Evolutionary conservation across 2,113 vertebrate species (phyloP).

Genomic region (Solenodon paradoxus): DNA sequence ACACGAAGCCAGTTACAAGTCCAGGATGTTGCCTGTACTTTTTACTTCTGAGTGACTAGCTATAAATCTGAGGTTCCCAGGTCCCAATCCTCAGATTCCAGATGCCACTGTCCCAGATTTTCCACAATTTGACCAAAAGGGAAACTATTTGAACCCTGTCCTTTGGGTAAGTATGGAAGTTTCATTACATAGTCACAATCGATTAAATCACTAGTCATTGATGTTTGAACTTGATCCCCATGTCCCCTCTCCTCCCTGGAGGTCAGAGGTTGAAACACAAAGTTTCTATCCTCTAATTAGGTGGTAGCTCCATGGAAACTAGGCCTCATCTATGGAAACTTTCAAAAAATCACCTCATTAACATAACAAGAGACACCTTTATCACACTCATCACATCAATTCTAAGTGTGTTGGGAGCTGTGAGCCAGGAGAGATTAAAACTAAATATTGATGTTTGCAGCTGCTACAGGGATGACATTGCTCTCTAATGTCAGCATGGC

Average conservation of each 20-base stretch:
- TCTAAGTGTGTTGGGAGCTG: neutral
- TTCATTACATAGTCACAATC: neutral
- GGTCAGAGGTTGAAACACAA: neutral
- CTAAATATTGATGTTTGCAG: too few species aligned
- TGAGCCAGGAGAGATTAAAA: neutral
- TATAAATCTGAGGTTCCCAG: neutral
- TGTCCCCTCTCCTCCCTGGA: neutral
- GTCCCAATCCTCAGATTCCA: neutral
- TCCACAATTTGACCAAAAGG: too few species aligned
- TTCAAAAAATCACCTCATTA: neutral
- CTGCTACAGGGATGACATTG: too few species aligned
- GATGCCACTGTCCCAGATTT: too few species aligned
- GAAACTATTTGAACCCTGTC: too few species aligned
- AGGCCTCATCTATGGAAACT: neutral
- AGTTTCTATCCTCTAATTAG: neutral
- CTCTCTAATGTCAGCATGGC: too few species aligned
- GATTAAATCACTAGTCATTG: neutral
- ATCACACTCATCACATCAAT: neutral
- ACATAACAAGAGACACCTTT: neutral
- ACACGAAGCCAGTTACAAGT: neutral
- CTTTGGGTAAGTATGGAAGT: too few species aligned
- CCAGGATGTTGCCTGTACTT: neutral
- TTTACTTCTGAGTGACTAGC: neutral
- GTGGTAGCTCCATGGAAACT: neutral
- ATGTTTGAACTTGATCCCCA: neutral